These are phyloP conservation scores for Rhopalosiphum maidis DNA, from an alignment of 1,140 invertebrate genomes.

Conservation along the genomic window DNA sequence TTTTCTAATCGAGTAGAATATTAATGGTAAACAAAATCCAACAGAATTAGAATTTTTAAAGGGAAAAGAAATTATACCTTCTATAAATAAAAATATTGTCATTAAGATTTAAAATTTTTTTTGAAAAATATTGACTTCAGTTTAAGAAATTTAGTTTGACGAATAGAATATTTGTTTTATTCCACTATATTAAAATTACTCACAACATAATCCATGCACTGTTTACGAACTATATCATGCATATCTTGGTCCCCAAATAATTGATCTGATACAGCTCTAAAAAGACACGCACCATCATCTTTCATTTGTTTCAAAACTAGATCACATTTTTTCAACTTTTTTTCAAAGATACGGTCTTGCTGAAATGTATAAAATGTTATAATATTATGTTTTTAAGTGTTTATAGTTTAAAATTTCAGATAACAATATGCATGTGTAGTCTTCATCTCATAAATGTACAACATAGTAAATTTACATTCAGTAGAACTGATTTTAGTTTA, in stretches of 20 bases:
- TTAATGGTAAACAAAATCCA: not conserved
- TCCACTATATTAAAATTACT: constrained; percentile 62
- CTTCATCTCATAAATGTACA: too few species aligned
- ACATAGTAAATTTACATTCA: too few species aligned
- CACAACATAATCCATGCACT: constrained; percentile 95
- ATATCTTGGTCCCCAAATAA: constrained; percentile 94
- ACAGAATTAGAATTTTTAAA: not conserved
- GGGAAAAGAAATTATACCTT: not conserved
- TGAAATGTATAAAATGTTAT: constrained; percentile 61
- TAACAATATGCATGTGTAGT: too few species aligned
- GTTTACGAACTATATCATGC: constrained; percentile 82
- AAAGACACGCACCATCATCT: constrained; percentile 93
- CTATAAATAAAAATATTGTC: too few species aligned
- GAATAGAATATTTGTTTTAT: not conserved
- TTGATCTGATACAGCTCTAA: constrained; percentile 90
- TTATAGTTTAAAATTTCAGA: not conserved
- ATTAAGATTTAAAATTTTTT: too few species aligned
- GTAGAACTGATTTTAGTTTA: too few species aligned
- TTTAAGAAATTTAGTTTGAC: too few species aligned
- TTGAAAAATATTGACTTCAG: too few species aligned
- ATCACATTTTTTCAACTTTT: constrained; percentile 76
- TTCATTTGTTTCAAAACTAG: constrained; percentile 87
- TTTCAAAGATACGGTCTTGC: constrained; percentile 75
- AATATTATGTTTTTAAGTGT: too few species aligned
- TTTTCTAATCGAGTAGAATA: not conserved